Percentiles rank a stretch among this genome's conserved stretches.
phyloP scores from a whole-genome alignment of 2,888 invertebrate genomes.

The Pachydiplax longipennis region DNA sequence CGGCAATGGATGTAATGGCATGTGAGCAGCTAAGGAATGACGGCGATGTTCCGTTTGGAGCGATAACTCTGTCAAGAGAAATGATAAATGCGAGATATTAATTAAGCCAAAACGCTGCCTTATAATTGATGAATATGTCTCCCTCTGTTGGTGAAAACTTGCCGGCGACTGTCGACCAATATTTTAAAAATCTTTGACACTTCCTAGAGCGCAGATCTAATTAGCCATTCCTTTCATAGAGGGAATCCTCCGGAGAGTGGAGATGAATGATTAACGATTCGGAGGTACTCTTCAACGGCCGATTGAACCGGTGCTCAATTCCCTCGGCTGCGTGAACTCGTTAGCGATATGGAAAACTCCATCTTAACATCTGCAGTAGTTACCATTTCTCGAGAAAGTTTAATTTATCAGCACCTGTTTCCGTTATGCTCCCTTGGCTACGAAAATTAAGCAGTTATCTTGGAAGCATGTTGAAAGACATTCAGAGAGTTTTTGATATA shows the following conservation, averaged over 20 bases:
- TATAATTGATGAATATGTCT: not conserved
- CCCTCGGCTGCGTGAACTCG: not conserved
- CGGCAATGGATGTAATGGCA: not conserved
- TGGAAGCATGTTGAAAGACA: not conserved
- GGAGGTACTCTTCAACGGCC: not conserved
- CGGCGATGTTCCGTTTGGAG: not conserved
- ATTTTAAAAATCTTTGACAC: not conserved
- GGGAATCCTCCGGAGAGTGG: not conserved
- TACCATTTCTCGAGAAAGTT: too few species aligned
- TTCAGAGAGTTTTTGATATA: too few species aligned
- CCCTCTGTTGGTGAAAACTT: not conserved
- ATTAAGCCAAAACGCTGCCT: not conserved
- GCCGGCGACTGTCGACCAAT: not conserved
- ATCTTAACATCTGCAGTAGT: not conserved
- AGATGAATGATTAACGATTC: not conserved
- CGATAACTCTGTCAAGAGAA: not conserved
- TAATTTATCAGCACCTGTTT: too few species aligned
- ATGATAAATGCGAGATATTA: not conserved
- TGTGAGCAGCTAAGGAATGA: not conserved
- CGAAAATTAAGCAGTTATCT: not conserved
- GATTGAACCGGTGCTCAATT: not conserved
- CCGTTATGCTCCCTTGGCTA: too few species aligned
- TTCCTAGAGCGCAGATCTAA: not conserved
- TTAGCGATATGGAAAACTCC: not conserved
- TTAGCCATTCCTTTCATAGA: not conserved